Evolutionary conservation across 2,113 vertebrate species (phyloP).

Genomic region (Serilophus lunatus): DNA sequence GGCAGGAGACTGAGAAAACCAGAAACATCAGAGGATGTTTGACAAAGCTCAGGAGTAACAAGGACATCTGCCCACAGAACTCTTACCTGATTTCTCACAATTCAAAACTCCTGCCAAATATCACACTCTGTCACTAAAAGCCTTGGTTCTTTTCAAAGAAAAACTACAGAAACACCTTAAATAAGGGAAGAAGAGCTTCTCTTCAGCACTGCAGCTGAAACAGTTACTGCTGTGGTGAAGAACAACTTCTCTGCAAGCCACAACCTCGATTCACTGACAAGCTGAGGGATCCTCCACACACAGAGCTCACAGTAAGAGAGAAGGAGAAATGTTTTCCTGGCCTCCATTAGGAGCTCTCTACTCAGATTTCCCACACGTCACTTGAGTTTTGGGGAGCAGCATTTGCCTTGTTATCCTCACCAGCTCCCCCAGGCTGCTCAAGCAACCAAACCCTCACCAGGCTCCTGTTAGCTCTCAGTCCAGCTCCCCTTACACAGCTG

Average conservation of each 20-base stretch:
- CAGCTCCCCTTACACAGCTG: neutral
- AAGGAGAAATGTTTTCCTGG: neutral
- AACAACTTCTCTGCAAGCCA: neutral
- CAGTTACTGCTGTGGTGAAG: neutral
- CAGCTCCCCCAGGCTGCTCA: neutral
- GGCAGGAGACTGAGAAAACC: neutral
- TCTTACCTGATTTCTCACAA: neutral
- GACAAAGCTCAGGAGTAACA: neutral
- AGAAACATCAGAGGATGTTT: neutral
- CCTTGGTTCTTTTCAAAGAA: neutral
- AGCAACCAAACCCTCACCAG: fast-evolving
- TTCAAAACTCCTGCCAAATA: neutral
- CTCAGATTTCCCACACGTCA: neutral
- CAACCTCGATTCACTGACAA: neutral
- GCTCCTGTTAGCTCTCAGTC: neutral
- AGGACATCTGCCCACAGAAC: neutral
- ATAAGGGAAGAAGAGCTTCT: neutral
- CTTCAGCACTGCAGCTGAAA: neutral
- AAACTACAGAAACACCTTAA: neutral
- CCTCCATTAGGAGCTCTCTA: neutral
- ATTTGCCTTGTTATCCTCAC: neutral
- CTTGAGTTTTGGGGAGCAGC: neutral
- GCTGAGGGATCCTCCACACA: fast-evolving
- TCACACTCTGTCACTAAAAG: neutral
- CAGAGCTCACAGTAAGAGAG: neutral